Evolutionary conservation across 2,113 vertebrate species (phyloP).

Genomic region (Euleptes europaea): DNA sequence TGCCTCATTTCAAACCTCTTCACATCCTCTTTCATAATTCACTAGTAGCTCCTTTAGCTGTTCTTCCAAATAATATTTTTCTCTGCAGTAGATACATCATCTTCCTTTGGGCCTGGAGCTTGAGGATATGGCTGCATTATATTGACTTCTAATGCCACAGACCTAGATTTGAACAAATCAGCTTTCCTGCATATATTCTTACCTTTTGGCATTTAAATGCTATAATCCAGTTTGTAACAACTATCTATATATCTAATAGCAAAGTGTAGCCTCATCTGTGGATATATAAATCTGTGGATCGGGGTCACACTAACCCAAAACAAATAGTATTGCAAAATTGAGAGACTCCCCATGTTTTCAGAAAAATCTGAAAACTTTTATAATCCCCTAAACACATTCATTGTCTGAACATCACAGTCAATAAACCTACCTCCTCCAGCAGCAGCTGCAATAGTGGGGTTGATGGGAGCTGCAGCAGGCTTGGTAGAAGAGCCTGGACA

Average conservation of each 20-base stretch:
- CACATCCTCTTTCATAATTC: conserved; percentile 49
- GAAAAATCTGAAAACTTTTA: no score
- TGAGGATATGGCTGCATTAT: conserved; percentile 31
- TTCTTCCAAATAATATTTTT: conserved; percentile 42
- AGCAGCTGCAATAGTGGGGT: no score
- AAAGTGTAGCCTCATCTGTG: no score
- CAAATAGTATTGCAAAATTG: no score
- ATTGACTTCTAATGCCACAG: conserved; percentile 18
- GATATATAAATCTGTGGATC: no score
- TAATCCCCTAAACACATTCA: not conserved
- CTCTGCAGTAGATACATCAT: conserved; percentile 33
- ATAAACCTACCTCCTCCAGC: no score
- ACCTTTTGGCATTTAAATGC: conserved; percentile 13
- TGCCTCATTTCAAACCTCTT: conserved; percentile 29
- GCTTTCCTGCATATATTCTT: conserved; percentile 17
- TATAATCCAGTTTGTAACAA: not conserved
- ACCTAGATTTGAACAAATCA: conserved; percentile 16
- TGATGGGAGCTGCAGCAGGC: no score
- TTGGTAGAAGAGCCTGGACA: no score
- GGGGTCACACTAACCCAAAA: no score
- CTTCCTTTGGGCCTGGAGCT: conserved; percentile 1
- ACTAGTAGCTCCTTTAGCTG: conserved; percentile 36
- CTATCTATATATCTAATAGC: not conserved
- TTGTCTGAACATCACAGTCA: not conserved
- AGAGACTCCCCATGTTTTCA: no score